Percentiles rank a stretch among this genome's conserved stretches.
These are phyloP conservation scores for Xenopus borealis DNA, from an alignment of 2,113 vertebrate species.

Conservation along the genomic window DNA sequence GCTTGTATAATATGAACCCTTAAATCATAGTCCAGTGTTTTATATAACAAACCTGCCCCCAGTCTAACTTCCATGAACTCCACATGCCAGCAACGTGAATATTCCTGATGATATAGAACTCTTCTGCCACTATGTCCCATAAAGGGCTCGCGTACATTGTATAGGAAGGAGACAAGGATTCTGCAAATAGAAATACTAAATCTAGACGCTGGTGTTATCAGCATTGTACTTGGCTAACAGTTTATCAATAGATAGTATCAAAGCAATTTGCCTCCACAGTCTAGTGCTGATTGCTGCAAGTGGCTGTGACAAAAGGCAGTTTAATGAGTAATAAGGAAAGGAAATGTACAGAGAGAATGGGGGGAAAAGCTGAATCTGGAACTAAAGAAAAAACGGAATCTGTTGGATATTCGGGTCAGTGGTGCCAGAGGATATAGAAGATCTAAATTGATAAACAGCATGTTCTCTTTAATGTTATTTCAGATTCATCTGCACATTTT, in stretches of 20 bases:
- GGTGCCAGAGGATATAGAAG: conserved; percentile 6
- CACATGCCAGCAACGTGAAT: too few species aligned
- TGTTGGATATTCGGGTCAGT: conserved; percentile 6
- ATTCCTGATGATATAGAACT: too few species aligned
- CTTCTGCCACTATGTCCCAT: too few species aligned
- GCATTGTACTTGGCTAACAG: conserved; percentile 15
- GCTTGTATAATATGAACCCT: too few species aligned
- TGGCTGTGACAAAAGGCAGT: conserved; percentile 13
- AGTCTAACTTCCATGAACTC: too few species aligned
- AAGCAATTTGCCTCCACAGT: conserved; percentile 22
- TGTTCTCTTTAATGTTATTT: too few species aligned
- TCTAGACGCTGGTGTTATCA: neutral
- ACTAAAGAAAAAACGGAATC: neutral
- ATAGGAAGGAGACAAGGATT: neutral
- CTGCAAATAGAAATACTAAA: neutral
- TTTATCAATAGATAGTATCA: conserved; percentile 33
- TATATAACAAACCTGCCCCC: too few species aligned
- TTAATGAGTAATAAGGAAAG: conserved; percentile 8
- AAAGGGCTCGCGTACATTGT: neutral
- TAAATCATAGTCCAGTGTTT: too few species aligned
- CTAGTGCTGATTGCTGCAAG: conserved; percentile 17
- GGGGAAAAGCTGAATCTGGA: neutral
- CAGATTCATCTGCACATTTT: too few species aligned
- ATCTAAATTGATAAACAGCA: neutral
- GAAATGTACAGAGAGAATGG: neutral